Base-by-base conservation (phyloP, 1,140 invertebrate genomes). In the Drosophila nasuta region DNA sequence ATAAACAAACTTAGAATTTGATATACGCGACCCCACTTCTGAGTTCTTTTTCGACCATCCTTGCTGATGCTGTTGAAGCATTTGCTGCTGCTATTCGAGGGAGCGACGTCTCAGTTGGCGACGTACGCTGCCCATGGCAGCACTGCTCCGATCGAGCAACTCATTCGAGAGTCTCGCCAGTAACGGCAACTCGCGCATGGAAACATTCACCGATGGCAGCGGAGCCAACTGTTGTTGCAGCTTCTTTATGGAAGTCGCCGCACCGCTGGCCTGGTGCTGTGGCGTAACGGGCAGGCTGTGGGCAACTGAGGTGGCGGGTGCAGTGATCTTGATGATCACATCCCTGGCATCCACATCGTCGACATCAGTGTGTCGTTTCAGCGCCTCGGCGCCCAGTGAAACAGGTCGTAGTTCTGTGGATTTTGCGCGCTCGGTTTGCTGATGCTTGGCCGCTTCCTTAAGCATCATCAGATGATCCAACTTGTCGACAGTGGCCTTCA, bases 381-480 rank as follows among this genome's bases (percentile, higher is more conserved):
- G 68, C 5, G 91, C 87, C 60, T 92, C 91, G 35, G 91, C 91
- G 5, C 91, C 91, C 38, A 92, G 62, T 0, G 91, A 92, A 64
- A 87, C 83, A 7, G 91, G 91, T 25, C 91, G 77, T 11, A 71
- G 57, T 8, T 82, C 74, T 30, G 49, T 71, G 6, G 85, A 52
- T 51, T 87, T 82, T 4, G 62, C 59, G 8, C 82, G 75, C n/a
- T 71, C 54, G 1, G 33, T 74, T 46, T 86, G 73, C 51, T 88
- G 86, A 28, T 80, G 60, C 17, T 77, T 79, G 15, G 80, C 79
- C 0, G 82, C 75, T 66, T 92, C 95, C 56, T 93, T 94, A 56
- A 95, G 93, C 93, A 95, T 93, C 75, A 95, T 93, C 59, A 95
- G 91, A 65, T 95, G 94, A 86, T 95, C 95, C n/a, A 95, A 85